Evolutionary conservation across 37 sponge, comb jelly and placozoan species (phyloP).

Genomic region (Agelas oroides): DNA sequence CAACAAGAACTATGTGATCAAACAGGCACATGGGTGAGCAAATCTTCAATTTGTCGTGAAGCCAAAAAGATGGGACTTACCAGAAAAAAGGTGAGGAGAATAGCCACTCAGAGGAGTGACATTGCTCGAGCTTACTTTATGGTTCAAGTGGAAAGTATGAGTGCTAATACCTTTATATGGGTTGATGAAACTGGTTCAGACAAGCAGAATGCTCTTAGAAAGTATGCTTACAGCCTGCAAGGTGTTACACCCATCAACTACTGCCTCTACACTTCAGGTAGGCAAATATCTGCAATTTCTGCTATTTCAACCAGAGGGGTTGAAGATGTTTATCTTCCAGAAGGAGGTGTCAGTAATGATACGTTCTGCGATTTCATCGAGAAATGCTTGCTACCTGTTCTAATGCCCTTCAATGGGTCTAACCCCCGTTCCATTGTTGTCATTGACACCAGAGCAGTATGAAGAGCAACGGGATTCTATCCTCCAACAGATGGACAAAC

Average conservation of each 20-base stretch:
- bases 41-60: slow-evolving; percentile 24
- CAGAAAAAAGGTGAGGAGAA: not conserved
- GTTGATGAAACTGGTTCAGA: slow-evolving; percentile 11
- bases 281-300: not conserved
- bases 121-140: slow-evolving; percentile 21
- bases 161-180: slow-evolving; percentile 6
- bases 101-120: slow-evolving; percentile 18
- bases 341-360: slow-evolving; percentile 30
- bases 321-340: slow-evolving; percentile 31
- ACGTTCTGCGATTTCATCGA: slow-evolving; percentile 14
- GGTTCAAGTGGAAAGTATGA: slow-evolving; percentile 1
- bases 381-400: slow-evolving; percentile 17
- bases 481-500: too few species aligned
- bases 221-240: slow-evolving; percentile 24
- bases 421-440: slow-evolving; percentile 31
- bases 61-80: slow-evolving; percentile 14
- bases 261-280: not conserved
- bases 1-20: not conserved
- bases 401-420: slow-evolving; percentile 39
- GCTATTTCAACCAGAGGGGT: not conserved
- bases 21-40: slow-evolving; percentile 9
- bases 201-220: slow-evolving; percentile 5
- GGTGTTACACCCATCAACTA: slow-evolving; percentile 7
- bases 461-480: too few species aligned
- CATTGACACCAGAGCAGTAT: too few species aligned